Evolutionary conservation across 2,888 invertebrate genomes (phyloP), one percentile per base, ranked within the genome.

Genomic region (Caenorhabditis wallacei): DNA sequence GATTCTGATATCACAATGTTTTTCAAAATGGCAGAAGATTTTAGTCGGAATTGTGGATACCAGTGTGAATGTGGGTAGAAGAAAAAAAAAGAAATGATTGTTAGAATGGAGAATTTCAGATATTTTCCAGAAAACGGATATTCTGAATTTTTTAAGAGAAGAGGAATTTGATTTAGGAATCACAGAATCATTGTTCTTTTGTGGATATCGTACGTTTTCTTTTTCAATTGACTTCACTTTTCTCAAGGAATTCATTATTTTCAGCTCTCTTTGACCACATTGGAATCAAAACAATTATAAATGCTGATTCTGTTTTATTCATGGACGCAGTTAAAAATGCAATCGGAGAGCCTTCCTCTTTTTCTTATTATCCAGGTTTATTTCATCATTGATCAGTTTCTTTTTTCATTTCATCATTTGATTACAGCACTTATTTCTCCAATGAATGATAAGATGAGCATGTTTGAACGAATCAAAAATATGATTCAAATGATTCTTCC

Each of bases 161-260:
- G 78, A 81, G 24, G 56, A 78, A 8, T 84, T 72, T 46, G 84
- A 84, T 48, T 20, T 84, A 1, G 81, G 68, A 51, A 84, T 81
- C 53, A 54, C 66, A 13, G 80, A 84, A 24, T 56, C 80, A 11
- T 48, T 84, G 4, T 72, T 57, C 11, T 24, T 78, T 53, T 84
- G 84, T 48, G 68, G 68, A 35, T 84, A 56, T 24, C 69, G 84
- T 84, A 59, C 75, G 54, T 40, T 5, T 57, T 57, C 43, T 16
- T 43, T 18, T 24, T 24, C 24, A 56, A 16, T 4, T 7, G 13
- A 43, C 13, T 43, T 43, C 16, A 11, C 43, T 16, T n/a, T n/a
- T n/a, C n/a, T n/a, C n/a, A 43, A 13, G 2, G 11, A 43, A 43
- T 30, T 30, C 8, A 43, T n/a, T n/a, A 43, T 18, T 56, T 46